phyloP scores from a whole-genome alignment of 2,888 invertebrate species.

The Smittia aterrima region DNA sequence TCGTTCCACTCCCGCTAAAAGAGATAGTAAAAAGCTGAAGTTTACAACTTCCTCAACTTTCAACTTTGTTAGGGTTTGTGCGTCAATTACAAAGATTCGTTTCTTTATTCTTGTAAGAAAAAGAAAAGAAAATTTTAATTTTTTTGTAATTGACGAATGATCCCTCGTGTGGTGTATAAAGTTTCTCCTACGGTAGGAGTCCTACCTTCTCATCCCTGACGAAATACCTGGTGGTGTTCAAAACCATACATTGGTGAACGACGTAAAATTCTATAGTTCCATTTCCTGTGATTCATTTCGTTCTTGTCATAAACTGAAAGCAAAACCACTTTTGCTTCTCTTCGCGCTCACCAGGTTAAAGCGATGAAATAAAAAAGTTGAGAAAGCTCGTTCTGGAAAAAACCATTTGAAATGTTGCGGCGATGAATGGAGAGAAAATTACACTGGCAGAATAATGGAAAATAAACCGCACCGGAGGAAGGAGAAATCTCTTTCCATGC shows the following conservation, averaged over 20 bases:
- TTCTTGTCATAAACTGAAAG: conserved; percentile 1
- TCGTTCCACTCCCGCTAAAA: no score
- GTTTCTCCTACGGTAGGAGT: no score
- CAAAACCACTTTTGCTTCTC: not conserved
- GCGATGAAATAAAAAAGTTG: not conserved
- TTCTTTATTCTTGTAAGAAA: no score
- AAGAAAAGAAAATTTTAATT: no score
- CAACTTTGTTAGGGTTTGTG: no score
- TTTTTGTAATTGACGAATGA: no score
- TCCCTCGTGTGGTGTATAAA: no score
- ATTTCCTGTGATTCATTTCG: not conserved
- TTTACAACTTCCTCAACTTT: no score
- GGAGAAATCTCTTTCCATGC: conserved; percentile 4
- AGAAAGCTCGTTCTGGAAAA: not conserved
- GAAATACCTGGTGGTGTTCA: no score
- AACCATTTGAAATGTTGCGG: not conserved
- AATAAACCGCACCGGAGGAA: conserved; percentile 7
- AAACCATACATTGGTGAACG: not conserved
- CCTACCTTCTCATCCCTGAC: no score
- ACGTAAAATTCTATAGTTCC: not conserved
- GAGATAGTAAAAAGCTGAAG: no score
- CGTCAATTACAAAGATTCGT: no score
- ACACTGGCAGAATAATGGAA: conserved; percentile 1
- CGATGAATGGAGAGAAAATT: not conserved
- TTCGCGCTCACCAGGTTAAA: not conserved